Conservation (phyloP, 2,113 vertebrate genomes). For the Rhegmatorhina hoffmannsi region DNA sequence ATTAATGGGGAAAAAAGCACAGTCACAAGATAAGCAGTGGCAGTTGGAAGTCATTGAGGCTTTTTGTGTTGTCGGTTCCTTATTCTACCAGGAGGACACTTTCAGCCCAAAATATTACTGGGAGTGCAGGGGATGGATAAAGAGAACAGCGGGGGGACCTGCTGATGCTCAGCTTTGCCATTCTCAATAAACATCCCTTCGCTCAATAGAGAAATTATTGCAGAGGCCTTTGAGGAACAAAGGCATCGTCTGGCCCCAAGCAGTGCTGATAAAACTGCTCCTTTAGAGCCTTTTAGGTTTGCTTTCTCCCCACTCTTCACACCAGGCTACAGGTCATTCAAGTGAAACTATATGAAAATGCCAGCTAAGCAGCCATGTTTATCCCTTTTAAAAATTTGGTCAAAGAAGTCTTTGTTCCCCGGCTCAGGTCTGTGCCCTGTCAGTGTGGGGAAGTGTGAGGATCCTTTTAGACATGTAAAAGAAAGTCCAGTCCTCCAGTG, state of each 20-base stretch:
- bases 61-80: conserved; percentile 2
- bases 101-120: not conserved
- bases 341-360: not conserved
- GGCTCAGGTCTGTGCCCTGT: not conserved
- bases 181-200: not conserved
- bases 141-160: not conserved
- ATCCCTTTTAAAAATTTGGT: conserved; percentile 32
- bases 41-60: not conserved
- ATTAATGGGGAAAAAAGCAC: not conserved
- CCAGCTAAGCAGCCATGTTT: conserved; percentile 9
- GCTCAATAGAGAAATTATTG: conserved; percentile 39
- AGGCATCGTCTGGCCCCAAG: not conserved
- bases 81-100: conserved; percentile 22
- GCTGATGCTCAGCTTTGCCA: conserved; percentile 35
- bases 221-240: conserved; percentile 34
- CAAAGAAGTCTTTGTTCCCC: conserved; percentile 39
- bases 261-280: conserved; percentile 2
- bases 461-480: conserved; percentile 10
- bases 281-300: not conserved
- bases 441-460: conserved; percentile 37
- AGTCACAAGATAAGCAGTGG: not conserved
- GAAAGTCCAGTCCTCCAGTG: conserved; percentile 5
- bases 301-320: not conserved
- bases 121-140: not conserved
- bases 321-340: conserved; percentile 2